Evolutionary conservation across 35 echinoderm and acorn worm genomes (phyloP).

Genomic region (Ophioderma brevispina): DNA sequence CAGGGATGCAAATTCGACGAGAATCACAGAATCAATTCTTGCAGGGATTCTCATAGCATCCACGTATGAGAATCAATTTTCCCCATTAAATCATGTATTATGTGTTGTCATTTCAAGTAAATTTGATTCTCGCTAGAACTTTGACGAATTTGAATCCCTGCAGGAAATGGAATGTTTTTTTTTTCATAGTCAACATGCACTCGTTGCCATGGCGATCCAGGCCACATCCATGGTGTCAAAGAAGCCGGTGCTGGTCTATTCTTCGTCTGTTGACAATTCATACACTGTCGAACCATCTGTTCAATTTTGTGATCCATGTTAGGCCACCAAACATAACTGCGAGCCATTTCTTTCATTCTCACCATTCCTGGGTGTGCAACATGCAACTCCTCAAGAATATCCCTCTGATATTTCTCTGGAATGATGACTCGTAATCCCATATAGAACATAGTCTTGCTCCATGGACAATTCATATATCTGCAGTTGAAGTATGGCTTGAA

Average conservation of each 20-base stretch:
- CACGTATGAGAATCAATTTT: too few species aligned
- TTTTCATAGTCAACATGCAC: slow-evolving; percentile 60
- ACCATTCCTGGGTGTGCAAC: slow-evolving; percentile 23
- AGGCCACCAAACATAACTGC: slow-evolving; percentile 55
- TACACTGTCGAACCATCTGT: slow-evolving; percentile 13
- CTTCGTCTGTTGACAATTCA: not conserved
- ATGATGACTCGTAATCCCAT: slow-evolving; percentile 56
- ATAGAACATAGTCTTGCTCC: slow-evolving; percentile 53
- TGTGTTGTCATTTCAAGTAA: too few species aligned
- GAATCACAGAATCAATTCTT: too few species aligned
- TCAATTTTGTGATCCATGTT: slow-evolving; percentile 36
- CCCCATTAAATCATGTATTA: too few species aligned
- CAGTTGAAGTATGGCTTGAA: not conserved
- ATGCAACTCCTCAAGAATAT: slow-evolving; percentile 27
- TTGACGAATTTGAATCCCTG: not conserved
- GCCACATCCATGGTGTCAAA: slow-evolving; percentile 53
- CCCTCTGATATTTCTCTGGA: slow-evolving; percentile 2
- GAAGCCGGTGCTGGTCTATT: slow-evolving; percentile 27
- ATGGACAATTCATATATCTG: slow-evolving; percentile 39
- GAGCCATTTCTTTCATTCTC: slow-evolving; percentile 37
- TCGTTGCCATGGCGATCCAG: slow-evolving; percentile 34
- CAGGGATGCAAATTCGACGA: too few species aligned
- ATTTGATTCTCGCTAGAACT: too few species aligned
- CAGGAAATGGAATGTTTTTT: slow-evolving; percentile 5
- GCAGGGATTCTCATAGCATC: too few species aligned